Evolutionary conservation across 2,113 vertebrate genomes (phyloP).

Genomic region (Stigmatopora nigra): DNA sequence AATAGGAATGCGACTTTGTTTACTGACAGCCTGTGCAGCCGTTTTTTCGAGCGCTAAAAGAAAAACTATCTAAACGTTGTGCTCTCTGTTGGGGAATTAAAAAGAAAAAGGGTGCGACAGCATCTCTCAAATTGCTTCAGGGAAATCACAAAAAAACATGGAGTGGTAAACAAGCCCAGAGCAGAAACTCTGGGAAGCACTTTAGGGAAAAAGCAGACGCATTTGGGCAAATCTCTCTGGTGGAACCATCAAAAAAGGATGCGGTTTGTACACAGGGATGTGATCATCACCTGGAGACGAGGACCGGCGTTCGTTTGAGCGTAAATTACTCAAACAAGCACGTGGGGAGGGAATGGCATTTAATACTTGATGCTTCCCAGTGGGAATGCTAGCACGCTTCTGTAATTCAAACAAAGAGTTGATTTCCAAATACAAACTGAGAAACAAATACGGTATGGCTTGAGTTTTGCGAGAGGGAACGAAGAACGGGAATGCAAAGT

Average conservation of each 20-base stretch:
- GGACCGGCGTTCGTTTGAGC: slow-evolving; percentile 56
- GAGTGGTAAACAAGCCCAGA: slow-evolving; percentile 66
- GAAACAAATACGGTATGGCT: slow-evolving; percentile 50
- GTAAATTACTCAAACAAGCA: slow-evolving; percentile 68
- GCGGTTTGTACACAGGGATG: slow-evolving; percentile 45
- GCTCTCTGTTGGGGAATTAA: slow-evolving; percentile 27
- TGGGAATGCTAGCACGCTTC: slow-evolving; percentile 22
- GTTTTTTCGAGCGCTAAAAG: slow-evolving; percentile 35
- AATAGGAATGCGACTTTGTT: slow-evolving; percentile 58
- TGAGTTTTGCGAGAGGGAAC: slow-evolving; percentile 23
- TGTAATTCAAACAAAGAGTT: slow-evolving; percentile 51
- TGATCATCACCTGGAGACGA: slow-evolving; percentile 69
- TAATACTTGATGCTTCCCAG: slow-evolving; percentile 56
- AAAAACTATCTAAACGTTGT: slow-evolving; percentile 20
- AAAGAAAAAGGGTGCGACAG: slow-evolving; percentile 25
- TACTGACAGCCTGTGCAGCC: slow-evolving; percentile 39
- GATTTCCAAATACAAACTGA: slow-evolving; percentile 39
- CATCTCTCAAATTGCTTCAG: slow-evolving; percentile 34
- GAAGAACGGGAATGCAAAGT: slow-evolving; percentile 48
- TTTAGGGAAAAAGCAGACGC: slow-evolving; percentile 51
- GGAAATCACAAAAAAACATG: slow-evolving; percentile 62
- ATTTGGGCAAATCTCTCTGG: slow-evolving; percentile 71
- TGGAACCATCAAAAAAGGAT: slow-evolving; percentile 66
- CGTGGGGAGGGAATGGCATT: slow-evolving; percentile 58
- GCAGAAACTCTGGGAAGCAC: slow-evolving; percentile 51